Evolutionary conservation across 1,140 invertebrate species (phyloP), one percentile per base, ranked within the genome.

Genomic region (Trinorchestia longiramus): DNA sequence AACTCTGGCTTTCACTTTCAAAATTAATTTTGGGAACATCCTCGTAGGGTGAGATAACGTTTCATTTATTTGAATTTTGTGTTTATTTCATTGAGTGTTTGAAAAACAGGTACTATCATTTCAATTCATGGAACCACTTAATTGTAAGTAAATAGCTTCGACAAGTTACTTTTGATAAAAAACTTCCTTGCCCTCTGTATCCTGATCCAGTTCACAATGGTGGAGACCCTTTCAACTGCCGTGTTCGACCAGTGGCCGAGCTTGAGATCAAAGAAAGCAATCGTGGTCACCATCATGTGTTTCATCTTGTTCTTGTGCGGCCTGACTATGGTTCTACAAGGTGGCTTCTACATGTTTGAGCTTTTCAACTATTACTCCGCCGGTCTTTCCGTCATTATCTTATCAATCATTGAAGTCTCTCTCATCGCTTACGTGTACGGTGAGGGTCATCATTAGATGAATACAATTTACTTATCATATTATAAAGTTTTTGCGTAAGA

Each of bases 201-300:
- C 62, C 62, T 19, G 3, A 23, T 77, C 96, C 97, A 98, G 98
- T 98, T 98, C 97, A 98, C 98, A 0, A 97, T 98, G 0, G 98
- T 98, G 98, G 98, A 99, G 97, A 98, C 98, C 28, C 98, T 98
- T 0, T 98, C 98, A 28, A 99, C 98, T 8, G 98, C 98, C 96
- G 98, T 99, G 96, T 98, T 98, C 95, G 98, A 99, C 47, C 95
- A 96, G 57, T 96, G 45, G 91, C 47, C 91, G 41, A 62, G 36
- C 1, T 62, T 96, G 62, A 53, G 95, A n/a, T 0, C 42, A 41
- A 91, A 43, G 43, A 96, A 96, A n/a, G 53, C 95, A 44, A 40
- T 96, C 57, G 90, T 96, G 42, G 90, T 95, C 42, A 57, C 40
- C 88, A 11, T 44, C 28, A 96, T 95, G 92, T 96, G 95, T 41